Conservation (phyloP, 2,797 vertebrate genomes). For the Cuniculus paca region DNA sequence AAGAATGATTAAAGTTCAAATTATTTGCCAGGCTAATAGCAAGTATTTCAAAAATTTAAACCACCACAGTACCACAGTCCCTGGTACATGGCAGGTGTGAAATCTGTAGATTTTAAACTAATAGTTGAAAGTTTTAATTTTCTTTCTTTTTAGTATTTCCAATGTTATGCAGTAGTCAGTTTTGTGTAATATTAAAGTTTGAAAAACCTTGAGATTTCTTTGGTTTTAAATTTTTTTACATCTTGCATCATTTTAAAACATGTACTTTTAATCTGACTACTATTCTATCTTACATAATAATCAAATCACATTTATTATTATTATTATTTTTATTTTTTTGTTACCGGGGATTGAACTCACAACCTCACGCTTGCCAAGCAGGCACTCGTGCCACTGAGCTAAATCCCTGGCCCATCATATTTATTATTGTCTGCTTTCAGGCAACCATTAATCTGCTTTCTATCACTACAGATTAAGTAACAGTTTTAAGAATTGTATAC, state of each 20-base stretch:
- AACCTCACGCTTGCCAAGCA: too few species aligned
- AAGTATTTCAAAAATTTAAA: neutral
- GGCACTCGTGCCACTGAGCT: too few species aligned
- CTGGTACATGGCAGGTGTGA: neutral
- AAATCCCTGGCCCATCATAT: too few species aligned
- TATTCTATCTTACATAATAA: neutral
- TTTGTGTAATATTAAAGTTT: neutral
- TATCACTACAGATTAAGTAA: neutral
- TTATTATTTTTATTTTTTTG: too few species aligned
- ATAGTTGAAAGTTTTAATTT: neutral
- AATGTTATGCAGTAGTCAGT: neutral
- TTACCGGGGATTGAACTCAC: too few species aligned
- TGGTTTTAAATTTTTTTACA: neutral
- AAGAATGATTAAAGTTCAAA: neutral
- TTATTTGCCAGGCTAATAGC: neutral
- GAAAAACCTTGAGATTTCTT: neutral
- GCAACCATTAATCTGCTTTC: neutral
- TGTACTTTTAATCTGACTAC: neutral
- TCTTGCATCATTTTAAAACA: neutral
- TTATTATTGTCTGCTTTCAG: neutral
- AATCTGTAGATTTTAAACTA: neutral
- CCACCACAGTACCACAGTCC: neutral
- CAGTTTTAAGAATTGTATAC: neutral
- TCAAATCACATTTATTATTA: neutral
- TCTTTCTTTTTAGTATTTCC: neutral